Percentiles rank a stretch among this genome's conserved stretches.
phyloP scores from a whole-genome alignment of 2,113 vertebrate genomes.

The Potamarius usumacintae region DNA sequence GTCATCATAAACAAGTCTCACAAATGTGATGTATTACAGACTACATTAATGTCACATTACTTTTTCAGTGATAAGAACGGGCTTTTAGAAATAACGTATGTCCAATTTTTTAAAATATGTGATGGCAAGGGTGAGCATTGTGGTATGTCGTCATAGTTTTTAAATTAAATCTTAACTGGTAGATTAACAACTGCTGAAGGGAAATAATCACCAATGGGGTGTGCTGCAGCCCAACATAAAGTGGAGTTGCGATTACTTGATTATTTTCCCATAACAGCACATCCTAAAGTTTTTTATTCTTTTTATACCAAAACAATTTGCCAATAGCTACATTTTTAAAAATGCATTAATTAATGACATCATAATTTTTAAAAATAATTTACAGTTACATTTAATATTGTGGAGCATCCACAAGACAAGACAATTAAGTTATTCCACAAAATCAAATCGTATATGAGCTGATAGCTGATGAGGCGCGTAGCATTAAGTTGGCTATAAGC shows the following conservation, averaged over 20 bases:
- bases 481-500: too few species aligned
- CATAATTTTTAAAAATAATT: too few species aligned
- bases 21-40: not conserved
- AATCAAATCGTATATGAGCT: too few species aligned
- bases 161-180: not conserved
- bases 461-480: too few species aligned
- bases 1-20: not conserved
- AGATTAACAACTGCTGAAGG: not conserved
- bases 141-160: not conserved
- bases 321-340: too few species aligned
- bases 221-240: not conserved
- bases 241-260: not conserved
- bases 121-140: not conserved
- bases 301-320: too few species aligned
- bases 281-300: too few species aligned
- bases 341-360: too few species aligned
- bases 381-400: too few species aligned
- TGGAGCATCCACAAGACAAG: too few species aligned
- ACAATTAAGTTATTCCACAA: too few species aligned
- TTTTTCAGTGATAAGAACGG: not conserved
- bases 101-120: not conserved
- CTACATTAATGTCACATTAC: not conserved
- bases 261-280: too few species aligned
- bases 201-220: not conserved
- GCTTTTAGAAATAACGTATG: not conserved